Conservation (phyloP, 2,888 invertebrate genomes). For the Mesorhabditis belari region DNA sequence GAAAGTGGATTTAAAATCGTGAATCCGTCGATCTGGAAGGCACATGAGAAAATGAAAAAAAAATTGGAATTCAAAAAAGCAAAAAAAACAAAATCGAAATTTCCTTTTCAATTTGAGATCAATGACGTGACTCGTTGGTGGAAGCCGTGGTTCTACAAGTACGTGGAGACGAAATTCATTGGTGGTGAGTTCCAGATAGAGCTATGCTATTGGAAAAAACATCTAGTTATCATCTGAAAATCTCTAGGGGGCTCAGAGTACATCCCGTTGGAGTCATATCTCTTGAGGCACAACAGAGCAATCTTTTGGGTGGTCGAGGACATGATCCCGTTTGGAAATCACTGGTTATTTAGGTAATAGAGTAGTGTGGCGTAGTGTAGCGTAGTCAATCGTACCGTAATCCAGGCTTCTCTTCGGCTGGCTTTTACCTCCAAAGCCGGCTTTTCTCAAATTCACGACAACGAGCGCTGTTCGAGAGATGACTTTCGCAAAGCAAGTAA, state of each 20-base stretch:
- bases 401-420: conserved; percentile 61
- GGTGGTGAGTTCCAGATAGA: not conserved
- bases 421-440: conserved; percentile 68
- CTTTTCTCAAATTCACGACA: conserved; percentile 69
- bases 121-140: conserved; percentile 65
- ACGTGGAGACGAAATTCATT: conserved; percentile 60
- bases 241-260: conserved; percentile 54
- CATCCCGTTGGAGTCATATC: conserved; percentile 62
- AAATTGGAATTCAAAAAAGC: not conserved
- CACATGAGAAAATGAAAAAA: not conserved
- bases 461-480: conserved; percentile 66
- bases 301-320: conserved; percentile 71
- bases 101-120: conserved; percentile 38
- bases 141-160: conserved; percentile 70
- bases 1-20: not conserved
- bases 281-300: conserved; percentile 64
- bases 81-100: not conserved
- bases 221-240: not conserved
- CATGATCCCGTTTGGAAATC: conserved; percentile 69
- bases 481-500: conserved; percentile 65
- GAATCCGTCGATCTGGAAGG: not conserved
- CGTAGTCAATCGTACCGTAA: not conserved
- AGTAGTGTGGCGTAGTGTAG: not conserved
- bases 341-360: conserved; percentile 59
- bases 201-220: not conserved